Evolutionary conservation across 2,888 invertebrate species (phyloP).

Genomic region (Temnothorax ravouxi): DNA sequence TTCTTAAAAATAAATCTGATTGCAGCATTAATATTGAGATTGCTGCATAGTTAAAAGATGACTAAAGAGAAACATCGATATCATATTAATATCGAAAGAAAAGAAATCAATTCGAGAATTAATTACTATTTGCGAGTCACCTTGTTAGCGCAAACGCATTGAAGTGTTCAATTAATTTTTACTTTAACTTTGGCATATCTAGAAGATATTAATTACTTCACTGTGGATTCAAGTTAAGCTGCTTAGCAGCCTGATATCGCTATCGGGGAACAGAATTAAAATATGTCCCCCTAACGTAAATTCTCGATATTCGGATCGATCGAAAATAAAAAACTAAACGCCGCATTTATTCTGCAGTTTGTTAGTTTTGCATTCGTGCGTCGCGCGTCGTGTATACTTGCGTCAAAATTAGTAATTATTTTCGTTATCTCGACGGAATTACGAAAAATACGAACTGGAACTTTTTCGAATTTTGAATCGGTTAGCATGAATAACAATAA

Average conservation of each 20-base stretch:
- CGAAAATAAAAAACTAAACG: background rate
- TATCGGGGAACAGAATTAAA: constrained; percentile 14
- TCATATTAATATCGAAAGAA: background rate
- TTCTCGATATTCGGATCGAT: constrained; percentile 25
- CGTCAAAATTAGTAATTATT: constrained; percentile 23
- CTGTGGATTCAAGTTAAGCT: constrained; percentile 8
- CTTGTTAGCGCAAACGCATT: constrained; percentile 5
- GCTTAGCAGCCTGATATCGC: constrained; percentile 25
- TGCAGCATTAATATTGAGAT: background rate
- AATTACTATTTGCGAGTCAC: constrained; percentile 4
- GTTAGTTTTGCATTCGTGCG: constrained; percentile 16
- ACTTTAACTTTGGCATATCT: constrained; percentile 13
- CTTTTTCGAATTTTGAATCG: background rate
- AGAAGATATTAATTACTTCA: constrained; percentile 18
- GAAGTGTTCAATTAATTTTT: constrained; percentile 30
- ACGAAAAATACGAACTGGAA: background rate
- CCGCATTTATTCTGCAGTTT: constrained; percentile 17
- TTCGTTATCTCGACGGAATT: constrained; percentile 14
- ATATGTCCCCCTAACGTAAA: background rate
- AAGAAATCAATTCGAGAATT: constrained; percentile 20
- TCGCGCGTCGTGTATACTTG: background rate
- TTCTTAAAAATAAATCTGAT: constrained; percentile 9
- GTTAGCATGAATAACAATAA: constrained; percentile 10
- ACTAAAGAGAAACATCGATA: background rate
- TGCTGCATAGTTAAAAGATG: background rate